Percentiles rank a stretch among this genome's conserved stretches.
Conservation (phyloP, 2,113 vertebrate species). For the Ornithorhynchus anatinus region DNA sequence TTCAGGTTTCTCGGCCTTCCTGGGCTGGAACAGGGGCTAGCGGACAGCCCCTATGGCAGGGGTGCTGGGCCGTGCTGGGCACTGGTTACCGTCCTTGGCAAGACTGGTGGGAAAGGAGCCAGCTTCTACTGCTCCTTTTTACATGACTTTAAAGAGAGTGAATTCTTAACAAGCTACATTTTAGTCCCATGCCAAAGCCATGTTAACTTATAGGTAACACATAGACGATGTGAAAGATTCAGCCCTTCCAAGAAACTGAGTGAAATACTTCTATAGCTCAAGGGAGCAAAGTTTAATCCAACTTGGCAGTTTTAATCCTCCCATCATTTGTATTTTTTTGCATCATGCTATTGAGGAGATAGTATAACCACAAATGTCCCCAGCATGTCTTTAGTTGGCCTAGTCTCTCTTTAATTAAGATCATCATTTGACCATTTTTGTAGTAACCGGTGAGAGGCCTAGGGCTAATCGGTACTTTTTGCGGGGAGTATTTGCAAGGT, state of each 20-base stretch:
- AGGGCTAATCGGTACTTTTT: conserved; percentile 19
- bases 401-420: conserved; percentile 40
- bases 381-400: conserved; percentile 30
- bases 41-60: too few species aligned
- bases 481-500: not conserved
- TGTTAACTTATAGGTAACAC: conserved; percentile 24
- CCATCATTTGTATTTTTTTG: conserved; percentile 54
- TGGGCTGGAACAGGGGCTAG: too few species aligned
- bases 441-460: not conserved
- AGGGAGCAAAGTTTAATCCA: conserved; percentile 24
- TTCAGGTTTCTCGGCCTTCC: too few species aligned
- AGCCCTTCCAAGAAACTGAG: not conserved
- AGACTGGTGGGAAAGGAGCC: too few species aligned
- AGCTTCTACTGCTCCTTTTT: too few species aligned
- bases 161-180: conserved; percentile 11
- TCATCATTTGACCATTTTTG: conserved; percentile 20
- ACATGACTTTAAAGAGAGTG: too few species aligned
- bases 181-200: conserved; percentile 2
- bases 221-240: conserved; percentile 16
- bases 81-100: not conserved
- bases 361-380: conserved; percentile 12
- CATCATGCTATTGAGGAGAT: conserved; percentile 31
- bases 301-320: conserved; percentile 51
- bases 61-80: not conserved
- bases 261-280: not conserved